These are phyloP conservation scores for Platyscapa corneri DNA, from an alignment of 1,140 invertebrate species.

Conservation along the genomic window DNA sequence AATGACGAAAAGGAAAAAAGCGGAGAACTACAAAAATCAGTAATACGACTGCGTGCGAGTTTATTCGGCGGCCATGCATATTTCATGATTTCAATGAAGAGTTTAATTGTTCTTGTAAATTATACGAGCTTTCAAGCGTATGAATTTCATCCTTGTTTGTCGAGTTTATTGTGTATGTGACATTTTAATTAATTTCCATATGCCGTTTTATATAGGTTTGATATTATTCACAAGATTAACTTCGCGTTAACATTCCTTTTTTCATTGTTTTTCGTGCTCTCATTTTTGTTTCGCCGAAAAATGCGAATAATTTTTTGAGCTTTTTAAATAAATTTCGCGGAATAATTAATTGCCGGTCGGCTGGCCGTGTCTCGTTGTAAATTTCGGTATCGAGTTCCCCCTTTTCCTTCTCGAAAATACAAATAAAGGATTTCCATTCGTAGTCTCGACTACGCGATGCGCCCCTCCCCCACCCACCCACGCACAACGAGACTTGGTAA, in stretches of 20 bases:
- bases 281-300: neutral
- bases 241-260: neutral
- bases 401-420: too few relatives aligned
- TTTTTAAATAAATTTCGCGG: too few relatives aligned
- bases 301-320: neutral
- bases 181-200: constrained; percentile 47
- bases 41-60: neutral
- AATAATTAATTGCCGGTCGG: too few relatives aligned
- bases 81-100: constrained; percentile 51
- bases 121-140: constrained; percentile 36
- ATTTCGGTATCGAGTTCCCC: neutral
- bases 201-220: constrained; percentile 23
- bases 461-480: too few relatives aligned
- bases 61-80: constrained; percentile 33
- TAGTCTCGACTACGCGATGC: neutral
- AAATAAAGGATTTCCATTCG: neutral
- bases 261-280: too few relatives aligned
- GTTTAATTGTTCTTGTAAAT: constrained; percentile 52
- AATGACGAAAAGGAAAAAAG: neutral
- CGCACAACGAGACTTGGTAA: neutral
- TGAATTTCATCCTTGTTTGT: constrained; percentile 24
- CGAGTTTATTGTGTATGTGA: constrained; percentile 44
- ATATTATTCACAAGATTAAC: constrained; percentile 21
- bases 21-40: neutral
- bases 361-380: neutral